Base-by-base conservation (phyloP, 2,888 invertebrate species). In the Yponomeuta plumbellus region DNA sequence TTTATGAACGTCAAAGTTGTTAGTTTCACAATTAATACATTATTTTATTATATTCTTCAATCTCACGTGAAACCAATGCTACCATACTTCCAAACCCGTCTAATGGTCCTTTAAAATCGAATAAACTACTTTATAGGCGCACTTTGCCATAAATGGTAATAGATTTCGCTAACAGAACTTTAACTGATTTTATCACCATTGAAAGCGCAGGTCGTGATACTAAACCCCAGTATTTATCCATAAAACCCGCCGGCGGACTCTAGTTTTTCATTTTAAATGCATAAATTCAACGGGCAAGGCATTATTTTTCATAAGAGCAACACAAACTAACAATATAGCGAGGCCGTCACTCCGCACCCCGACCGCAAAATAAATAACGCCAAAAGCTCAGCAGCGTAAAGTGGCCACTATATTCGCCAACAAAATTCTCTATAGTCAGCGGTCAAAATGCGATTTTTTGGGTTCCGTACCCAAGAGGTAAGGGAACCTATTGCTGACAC, bases 301-400 rank as follows among this genome's bases (percentile, higher is more conserved):
- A 34, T 61, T 61, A 61, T 61, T 61, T 61, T 61, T 61, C 61
- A 61, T 61, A 61, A 61, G 22, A 61, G 21, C 61, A 34, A 59
- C 22, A 23, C 22, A 59, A 59, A 59, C 59, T 59, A 58, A 58
- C 58, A 58, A 58, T 21, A 58, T 20, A 58, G 58, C 21, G 4
- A 59, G 59, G 59, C 23, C 11, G 59, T 21, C 23, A 21, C 44
- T 52, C 34, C 34, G 34, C 44, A 17, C 44, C 13, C 20, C 59
- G 21, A 23, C 59, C 23, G 22, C 13, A 21, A 58, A 20, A 20
- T 20, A 11, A 20, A 58, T 0, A 58, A 21, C 22, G 59, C 10
- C 21, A 22, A 59, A 59, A 59, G 21, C 21, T 11, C 21, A 6
- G n/a, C 6, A 20, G 20, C 20, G 20, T 11, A 20, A n/a, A 22